Base-by-base conservation (phyloP, 2,113 vertebrate genomes). In the Cyprinus carpio region DNA sequence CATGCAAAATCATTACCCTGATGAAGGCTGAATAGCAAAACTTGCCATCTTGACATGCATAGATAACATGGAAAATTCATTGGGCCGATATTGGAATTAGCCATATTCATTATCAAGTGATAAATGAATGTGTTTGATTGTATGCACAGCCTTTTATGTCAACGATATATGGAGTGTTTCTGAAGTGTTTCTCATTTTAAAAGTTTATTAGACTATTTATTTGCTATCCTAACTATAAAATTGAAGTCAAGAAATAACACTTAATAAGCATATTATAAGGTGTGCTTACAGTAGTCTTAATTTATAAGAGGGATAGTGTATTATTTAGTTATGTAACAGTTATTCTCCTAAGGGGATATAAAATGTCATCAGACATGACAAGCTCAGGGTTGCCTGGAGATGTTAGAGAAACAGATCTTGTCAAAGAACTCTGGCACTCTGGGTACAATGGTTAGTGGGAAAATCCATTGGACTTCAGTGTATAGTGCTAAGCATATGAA, bases 271-370 rank as follows among this genome's bases (percentile, higher is more conserved):
- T 20, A 72, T n/a, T 46, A 3, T 46, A 46, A 3, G 25, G 25
- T 64, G n/a, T 64, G 1, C n/a, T 27, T 65, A 31, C 15, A 31
- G 27, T 67, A 67, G 18, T 84, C 85, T 69, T 75, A 78, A 27
- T 89, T 75, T 65, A 23, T 34, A 80, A 46, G 10, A 12, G 43
- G 2, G 43, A 46, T 46, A 18, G 80, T 82, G 83, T 51, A 87
- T 82, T 91, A 75, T 89, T 89, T 77, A 89, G 83, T 91, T 85
- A 91, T 88, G 86, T 76, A 88, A 85, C 82, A 82, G 84, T 23
- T 23, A 12, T 46, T 58, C 69, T 29, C 67, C 83, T 37, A 10
- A 58, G 37, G 84, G 77, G 27, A 83, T 83, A 90, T 84, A n/a
- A 85, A 84, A 87, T 87, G 64, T 85, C 81, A 90, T 87, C 87